Base-by-base conservation (phyloP, 2,888 invertebrate species). In the Cordilura impudica region DNA sequence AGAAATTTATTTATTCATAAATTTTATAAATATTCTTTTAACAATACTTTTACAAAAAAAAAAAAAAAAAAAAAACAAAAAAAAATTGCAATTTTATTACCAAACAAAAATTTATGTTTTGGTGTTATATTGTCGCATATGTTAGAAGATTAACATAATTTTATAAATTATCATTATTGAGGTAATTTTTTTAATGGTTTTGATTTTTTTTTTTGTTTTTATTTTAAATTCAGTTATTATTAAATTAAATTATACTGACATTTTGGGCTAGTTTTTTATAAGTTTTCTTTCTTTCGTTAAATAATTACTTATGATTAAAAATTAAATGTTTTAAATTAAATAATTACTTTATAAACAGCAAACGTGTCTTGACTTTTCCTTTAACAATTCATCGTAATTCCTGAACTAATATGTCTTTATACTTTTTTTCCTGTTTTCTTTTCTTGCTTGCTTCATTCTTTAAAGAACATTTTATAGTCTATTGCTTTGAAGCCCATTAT, bases 161-260 rank as follows among this genome's bases (percentile, higher is more conserved):
- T 39, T 75, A 56, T 58, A 18, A 4, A 39, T 39, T 39, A 1
- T 39, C 5, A 12, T 39, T 31, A 70, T 53, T 73, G 78, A 78
- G 78, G 78, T 78, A 78, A 73, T 63, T 65, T 73, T 26, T 12
- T 72, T 51, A 58, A 21, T 61, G 51, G n/a, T n/a, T n/a, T 43
- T 51, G 10, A 39, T 58, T 60, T 60, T 26, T 39, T 45, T 18
- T 54, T 56, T 60, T 49, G 61, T 45, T 23, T 45, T 23, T 43
- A 29, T 53, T 63, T 58, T 65, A 47, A 73, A 45, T 61, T 19
- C n/a, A n/a, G n/a, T n/a, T n/a, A n/a, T n/a, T n/a, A 43, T 54
- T 29, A 63, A 21, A 19, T 63, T 21, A 43, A 65, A 31, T 39
- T 70, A 73, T 63, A 54, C 45, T 65, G 63, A 60, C 45, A 71